Conservation (phyloP, 2,797 vertebrate species). For the Sebastes jordani region DNA sequence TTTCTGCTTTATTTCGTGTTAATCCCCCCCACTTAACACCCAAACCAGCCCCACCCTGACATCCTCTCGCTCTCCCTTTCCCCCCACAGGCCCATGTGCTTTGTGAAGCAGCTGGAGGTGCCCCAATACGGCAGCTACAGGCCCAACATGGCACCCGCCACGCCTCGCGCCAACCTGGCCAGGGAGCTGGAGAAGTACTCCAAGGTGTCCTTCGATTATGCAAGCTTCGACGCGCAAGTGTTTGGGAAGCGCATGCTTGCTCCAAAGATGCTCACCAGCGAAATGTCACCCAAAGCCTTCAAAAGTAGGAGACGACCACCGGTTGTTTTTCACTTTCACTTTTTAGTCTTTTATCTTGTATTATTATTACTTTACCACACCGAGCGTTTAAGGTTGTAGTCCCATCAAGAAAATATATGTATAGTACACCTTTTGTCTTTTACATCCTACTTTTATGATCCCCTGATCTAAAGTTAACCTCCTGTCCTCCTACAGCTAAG, state of each 20-base stretch:
- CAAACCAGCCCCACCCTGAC: neutral
- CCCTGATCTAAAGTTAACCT: neutral
- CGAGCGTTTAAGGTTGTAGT: neutral
- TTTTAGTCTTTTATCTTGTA: neutral
- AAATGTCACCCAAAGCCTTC: slow-evolving; percentile 99
- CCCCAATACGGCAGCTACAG: slow-evolving; percentile 94
- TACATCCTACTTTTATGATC: neutral
- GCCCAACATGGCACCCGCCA: slow-evolving; percentile 89
- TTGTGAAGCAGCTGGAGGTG: slow-evolving; percentile 97
- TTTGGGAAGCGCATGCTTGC: slow-evolving; percentile 98
- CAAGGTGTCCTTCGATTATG: slow-evolving; percentile 99
- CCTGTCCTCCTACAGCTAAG: slow-evolving; percentile 73
- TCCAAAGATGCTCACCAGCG: slow-evolving; percentile 98
- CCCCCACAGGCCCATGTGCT: slow-evolving; percentile 93
- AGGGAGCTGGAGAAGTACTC: slow-evolving; percentile 99
- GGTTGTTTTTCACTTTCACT: neutral
- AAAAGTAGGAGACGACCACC: slow-evolving; percentile 87
- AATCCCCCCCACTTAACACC: neutral
- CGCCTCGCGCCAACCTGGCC: slow-evolving; percentile 95
- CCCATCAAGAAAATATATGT: neutral
- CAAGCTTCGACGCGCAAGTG: slow-evolving; percentile 99
- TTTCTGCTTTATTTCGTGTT: neutral
- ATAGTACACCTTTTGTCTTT: neutral
- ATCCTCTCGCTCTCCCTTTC: slow-evolving; percentile 15
- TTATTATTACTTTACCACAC: neutral